Evolutionary conservation across 2,797 vertebrate species (phyloP).

Genomic region (Chloroceryle inda): DNA sequence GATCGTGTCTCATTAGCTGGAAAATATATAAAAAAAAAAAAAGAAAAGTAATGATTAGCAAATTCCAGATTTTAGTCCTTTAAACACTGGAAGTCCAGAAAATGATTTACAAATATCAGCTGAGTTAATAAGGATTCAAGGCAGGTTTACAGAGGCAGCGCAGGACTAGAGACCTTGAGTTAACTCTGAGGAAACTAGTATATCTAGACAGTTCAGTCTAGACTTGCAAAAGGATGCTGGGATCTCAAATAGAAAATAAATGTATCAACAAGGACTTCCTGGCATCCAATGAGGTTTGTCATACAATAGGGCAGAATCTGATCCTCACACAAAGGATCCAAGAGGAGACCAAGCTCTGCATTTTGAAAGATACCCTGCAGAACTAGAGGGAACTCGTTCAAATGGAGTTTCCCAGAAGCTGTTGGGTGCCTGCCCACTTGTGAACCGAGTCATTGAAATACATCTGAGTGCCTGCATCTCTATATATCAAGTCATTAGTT

Average conservation of each 20-base stretch:
- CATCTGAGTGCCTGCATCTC: background rate
- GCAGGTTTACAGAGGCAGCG: background rate
- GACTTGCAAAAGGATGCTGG: background rate
- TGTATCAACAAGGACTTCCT: background rate
- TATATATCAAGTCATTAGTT: background rate
- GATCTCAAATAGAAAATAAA: background rate
- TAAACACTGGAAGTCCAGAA: background rate
- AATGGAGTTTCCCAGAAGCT: fast-evolving
- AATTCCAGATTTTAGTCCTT: background rate
- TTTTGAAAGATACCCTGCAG: background rate
- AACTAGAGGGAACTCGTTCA: background rate
- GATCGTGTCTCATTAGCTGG: background rate
- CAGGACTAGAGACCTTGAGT: background rate
- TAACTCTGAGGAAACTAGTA: background rate
- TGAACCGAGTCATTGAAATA: background rate
- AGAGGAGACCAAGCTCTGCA: background rate
- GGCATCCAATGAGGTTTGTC: background rate
- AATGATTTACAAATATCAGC: background rate
- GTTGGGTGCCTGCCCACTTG: background rate
- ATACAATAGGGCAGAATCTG: background rate
- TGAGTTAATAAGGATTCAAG: background rate
- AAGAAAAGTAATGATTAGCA: background rate
- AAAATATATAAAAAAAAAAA: background rate
- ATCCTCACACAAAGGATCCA: background rate
- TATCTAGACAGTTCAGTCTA: background rate